Evolutionary conservation across 2,113 vertebrate species (phyloP), one percentile per base, ranked within the genome.

Genomic region (Anser brachyrhynchus): DNA sequence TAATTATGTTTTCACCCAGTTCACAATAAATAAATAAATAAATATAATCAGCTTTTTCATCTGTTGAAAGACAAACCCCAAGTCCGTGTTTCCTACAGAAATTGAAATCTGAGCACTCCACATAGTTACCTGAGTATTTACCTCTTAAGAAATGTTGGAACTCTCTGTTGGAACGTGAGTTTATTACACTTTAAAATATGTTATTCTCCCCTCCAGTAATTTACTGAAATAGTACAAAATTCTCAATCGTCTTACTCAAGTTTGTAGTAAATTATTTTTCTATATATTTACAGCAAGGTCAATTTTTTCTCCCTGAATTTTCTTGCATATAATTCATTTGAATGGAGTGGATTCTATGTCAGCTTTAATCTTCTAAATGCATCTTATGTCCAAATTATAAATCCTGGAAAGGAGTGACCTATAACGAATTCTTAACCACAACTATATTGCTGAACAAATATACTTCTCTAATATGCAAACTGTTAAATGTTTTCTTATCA

Each of bases 401-500:
- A 90, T 72, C 94, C 54, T 80, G 58, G 54, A 92, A 92, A 74
- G 79, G 72, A 75, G 43, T 78, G 77, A 89, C 96, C 97, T 92
- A 76, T 96, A 95, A 95, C 79, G 72, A 94, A 94, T 78, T 71
- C 78, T 95, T 96, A 92, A 92, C 77, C 49, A 73, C 43, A 90
- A 65, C 83, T 91, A 90, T 90, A 69, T 90, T 87, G 92, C 64
- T 94, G 88, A 96, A 89, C 77, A 96, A 97, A 97, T 80, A 91
- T 37, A 58, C 55, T 93, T 85, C 92, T 95, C 78, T 78, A 96
- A 86, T 93, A 93, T 91, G 59, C 93, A 94, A 97, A 97, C 81
- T 71, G 79, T 85, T 96, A 95, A 96, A 86, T 94, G 93, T 89
- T 97, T 98, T 93, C 96, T 97, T 96, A 97, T 97, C 96, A 49